Conservation (phyloP, 2,113 vertebrate species). For the Beaufortia kweichowensis region DNA sequence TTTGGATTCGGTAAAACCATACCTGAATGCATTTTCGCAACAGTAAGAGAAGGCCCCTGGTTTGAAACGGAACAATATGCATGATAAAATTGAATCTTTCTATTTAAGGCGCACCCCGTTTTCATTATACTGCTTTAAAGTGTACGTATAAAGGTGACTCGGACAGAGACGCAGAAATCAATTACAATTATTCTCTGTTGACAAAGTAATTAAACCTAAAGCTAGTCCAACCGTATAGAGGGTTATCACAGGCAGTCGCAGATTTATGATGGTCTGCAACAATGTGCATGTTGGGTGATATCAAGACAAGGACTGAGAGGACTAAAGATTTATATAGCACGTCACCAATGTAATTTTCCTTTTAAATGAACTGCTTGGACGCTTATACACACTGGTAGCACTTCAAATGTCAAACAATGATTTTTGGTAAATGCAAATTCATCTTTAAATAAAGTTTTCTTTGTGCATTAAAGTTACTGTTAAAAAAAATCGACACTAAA, state of each 20-base stretch:
- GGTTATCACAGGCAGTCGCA: constrained; percentile 74
- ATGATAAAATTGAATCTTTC: neutral
- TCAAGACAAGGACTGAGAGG: neutral
- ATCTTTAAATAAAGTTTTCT: neutral
- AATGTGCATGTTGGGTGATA: neutral
- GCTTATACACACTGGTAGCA: neutral
- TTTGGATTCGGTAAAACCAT: neutral
- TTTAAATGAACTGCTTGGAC: neutral
- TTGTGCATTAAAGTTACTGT: neutral
- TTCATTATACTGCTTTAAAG: neutral
- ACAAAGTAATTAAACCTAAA: constrained; percentile 90
- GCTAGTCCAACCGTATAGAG: constrained; percentile 69
- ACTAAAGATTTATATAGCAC: neutral
- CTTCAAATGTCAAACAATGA: no score
- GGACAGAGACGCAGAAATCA: constrained; percentile 79
- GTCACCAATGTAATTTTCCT: neutral
- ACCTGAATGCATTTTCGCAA: neutral
- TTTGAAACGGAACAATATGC: neutral
- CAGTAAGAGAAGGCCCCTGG: neutral
- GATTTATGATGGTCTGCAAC: constrained; percentile 72
- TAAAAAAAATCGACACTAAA: neutral
- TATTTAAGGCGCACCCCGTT: neutral
- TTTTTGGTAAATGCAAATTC: no score
- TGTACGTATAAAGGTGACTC: constrained; percentile 44
- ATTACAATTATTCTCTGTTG: constrained; percentile 93